phyloP scores from a whole-genome alignment of 2,113 vertebrate genomes.

The Thomomys bottae region DNA sequence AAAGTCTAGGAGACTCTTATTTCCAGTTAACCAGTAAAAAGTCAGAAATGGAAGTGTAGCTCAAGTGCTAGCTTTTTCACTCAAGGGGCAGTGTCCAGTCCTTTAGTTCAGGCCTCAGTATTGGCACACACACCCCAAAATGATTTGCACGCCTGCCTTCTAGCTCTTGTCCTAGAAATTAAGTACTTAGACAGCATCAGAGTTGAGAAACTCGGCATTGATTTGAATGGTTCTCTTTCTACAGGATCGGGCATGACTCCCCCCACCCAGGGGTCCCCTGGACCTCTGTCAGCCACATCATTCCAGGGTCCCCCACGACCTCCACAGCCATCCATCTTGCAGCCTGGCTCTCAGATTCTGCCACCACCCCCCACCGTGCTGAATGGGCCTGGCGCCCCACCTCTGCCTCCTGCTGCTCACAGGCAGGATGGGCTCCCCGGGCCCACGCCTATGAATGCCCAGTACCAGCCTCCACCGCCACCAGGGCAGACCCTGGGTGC shows the following conservation, averaged over 20 bases:
- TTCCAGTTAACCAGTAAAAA: too few species aligned
- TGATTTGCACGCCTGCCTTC: not conserved
- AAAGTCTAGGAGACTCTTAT: too few species aligned
- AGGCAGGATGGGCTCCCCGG: conserved; percentile 86
- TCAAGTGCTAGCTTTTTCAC: too few species aligned
- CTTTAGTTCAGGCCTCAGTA: too few species aligned
- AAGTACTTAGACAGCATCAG: not conserved
- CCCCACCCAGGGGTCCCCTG: conserved; percentile 72
- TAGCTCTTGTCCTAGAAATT: not conserved
- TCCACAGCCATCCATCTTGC: conserved; percentile 79
- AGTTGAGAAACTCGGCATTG: rapidly evolving
- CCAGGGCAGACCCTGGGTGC: conserved; percentile 83
- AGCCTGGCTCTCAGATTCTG: conserved; percentile 84
- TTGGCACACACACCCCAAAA: too few species aligned
- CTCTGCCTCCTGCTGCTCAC: conserved; percentile 70
- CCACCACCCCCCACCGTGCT: conserved; percentile 81
- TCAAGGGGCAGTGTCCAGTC: too few species aligned
- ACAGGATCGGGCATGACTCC: conserved; percentile 85
- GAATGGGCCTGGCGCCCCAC: conserved; percentile 83
- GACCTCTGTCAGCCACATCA: conserved; percentile 73
- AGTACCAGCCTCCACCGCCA: conserved; percentile 87
- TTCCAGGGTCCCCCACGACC: conserved; percentile 81
- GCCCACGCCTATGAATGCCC: conserved; percentile 79
- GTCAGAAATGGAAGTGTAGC: too few species aligned
- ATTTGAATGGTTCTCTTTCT: not conserved